Conservation (phyloP, 2,888 invertebrate genomes). For the Tipula confusa region DNA sequence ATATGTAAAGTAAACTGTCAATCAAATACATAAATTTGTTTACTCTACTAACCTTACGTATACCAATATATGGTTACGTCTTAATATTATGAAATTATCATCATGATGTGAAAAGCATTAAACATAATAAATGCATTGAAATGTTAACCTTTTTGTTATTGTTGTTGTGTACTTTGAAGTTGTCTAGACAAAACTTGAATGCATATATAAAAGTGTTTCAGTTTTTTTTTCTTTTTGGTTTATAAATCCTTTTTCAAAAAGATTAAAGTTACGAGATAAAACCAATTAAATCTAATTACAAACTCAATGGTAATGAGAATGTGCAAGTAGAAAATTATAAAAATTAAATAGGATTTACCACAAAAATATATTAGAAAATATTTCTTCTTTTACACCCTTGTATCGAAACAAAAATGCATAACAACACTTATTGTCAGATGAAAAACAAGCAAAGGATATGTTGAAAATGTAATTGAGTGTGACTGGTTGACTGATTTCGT, state of each 20-base stretch:
- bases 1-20: neutral
- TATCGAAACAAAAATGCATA: neutral
- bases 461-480: neutral
- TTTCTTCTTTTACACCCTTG: neutral
- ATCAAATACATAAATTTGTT: constrained; percentile 14
- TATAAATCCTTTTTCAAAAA: neutral
- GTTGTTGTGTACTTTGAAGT: neutral
- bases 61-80: neutral
- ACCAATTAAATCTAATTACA: neutral
- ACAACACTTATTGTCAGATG: neutral
- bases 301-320: neutral
- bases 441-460: neutral
- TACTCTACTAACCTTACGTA: neutral
- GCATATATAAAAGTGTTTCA: neutral
- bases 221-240: neutral
- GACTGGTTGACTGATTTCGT: neutral
- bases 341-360: neutral
- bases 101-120: neutral
- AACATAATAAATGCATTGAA: neutral
- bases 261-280: neutral
- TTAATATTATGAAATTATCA: constrained; percentile 20
- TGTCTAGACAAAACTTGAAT: neutral
- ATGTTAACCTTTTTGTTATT: neutral
- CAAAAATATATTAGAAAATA: neutral
- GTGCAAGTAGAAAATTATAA: neutral